Conservation (phyloP, 2,888 invertebrate genomes). For the Drosophila picticornis region DNA sequence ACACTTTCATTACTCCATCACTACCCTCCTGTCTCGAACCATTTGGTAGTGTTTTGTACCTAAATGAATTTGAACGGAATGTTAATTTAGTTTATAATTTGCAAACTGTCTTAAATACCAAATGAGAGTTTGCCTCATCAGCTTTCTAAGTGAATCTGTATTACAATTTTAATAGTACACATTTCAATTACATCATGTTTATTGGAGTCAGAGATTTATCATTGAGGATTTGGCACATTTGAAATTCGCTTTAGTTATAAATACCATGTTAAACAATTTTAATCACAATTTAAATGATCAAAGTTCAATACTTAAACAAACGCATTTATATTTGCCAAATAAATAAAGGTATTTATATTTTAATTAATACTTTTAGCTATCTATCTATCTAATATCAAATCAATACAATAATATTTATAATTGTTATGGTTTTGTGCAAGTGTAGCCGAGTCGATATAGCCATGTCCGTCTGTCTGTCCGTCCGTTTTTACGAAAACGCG, state of each 20-base stretch:
- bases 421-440: not conserved
- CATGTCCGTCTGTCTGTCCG: not conserved
- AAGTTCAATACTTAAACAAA: not conserved
- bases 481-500: not conserved
- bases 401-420: not conserved
- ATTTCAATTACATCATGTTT: not conserved
- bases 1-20: not conserved
- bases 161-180: not conserved
- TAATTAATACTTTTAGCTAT: not conserved
- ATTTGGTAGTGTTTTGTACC: not conserved
- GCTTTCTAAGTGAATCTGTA: not conserved
- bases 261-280: not conserved
- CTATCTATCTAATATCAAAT: not conserved
- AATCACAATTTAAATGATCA: not conserved
- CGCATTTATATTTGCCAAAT: not conserved
- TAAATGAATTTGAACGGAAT: conserved; percentile 26
- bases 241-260: not conserved
- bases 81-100: conserved; percentile 28
- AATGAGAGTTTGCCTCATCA: conserved; percentile 13
- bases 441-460: not conserved
- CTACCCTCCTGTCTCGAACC: not conserved
- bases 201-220: not conserved
- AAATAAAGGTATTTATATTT: not conserved
- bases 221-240: no score
- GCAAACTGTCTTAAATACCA: not conserved